phyloP scores from a whole-genome alignment of 2,888 invertebrate species.

The Pasiphila rectangulata region DNA sequence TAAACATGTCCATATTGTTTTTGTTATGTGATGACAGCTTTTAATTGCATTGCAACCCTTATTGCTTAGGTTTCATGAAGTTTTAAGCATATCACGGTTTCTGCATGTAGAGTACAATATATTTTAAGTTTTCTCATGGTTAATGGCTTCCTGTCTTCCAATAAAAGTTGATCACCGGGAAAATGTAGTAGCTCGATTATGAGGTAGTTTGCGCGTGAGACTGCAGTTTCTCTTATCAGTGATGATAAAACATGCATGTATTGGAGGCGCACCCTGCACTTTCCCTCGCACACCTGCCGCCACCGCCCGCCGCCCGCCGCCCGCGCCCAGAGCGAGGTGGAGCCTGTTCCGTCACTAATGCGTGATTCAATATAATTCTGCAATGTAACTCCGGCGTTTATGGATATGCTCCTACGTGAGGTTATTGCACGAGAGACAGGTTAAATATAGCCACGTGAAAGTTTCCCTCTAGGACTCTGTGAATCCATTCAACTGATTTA shows the following conservation, averaged over 20 bases:
- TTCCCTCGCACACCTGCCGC: conserved; percentile 64
- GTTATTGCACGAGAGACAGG: conserved; percentile 58
- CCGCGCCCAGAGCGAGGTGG: conserved; percentile 48
- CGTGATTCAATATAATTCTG: conserved; percentile 58
- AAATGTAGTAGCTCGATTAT: conserved; percentile 42
- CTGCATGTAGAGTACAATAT: no score
- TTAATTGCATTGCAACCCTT: not conserved
- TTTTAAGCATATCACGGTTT: no score
- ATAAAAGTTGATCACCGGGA: conserved; percentile 7
- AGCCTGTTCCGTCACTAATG: conserved; percentile 56
- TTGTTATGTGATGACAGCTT: conserved; percentile 3
- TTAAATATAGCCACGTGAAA: conserved; percentile 54
- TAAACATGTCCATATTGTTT: conserved; percentile 4
- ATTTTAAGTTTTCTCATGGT: not conserved
- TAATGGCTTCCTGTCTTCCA: not conserved
- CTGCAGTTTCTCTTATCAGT: conserved; percentile 74
- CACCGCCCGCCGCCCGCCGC: conserved; percentile 6
- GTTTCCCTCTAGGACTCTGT: conserved; percentile 40
- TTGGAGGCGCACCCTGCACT: conserved; percentile 71
- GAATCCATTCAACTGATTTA: conserved; percentile 22
- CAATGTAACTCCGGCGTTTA: conserved; percentile 54
- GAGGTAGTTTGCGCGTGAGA: conserved; percentile 55
- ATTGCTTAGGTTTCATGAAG: not conserved
- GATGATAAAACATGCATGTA: conserved; percentile 75
- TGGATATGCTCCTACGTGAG: conserved; percentile 58